Conservation (phyloP, 2,888 invertebrate species). For the Drosophila borealis region DNA sequence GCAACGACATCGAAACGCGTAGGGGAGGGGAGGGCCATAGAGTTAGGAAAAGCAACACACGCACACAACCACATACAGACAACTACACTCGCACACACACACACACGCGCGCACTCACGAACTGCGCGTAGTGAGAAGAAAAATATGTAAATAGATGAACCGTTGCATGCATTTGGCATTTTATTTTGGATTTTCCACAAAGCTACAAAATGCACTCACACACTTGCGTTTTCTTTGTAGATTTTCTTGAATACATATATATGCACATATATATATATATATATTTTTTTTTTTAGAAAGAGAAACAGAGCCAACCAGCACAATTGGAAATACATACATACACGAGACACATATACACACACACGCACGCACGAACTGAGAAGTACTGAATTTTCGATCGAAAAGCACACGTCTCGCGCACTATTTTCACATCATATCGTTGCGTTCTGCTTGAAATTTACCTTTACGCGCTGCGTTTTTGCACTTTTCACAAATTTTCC, state of each 20-base stretch:
- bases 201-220: slow-evolving; percentile 49
- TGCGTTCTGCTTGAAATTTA: slow-evolving; percentile 52
- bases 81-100: neutral
- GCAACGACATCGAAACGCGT: slow-evolving; percentile 39
- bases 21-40: slow-evolving; percentile 18
- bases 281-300: slow-evolving; percentile 52
- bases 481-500: slow-evolving; percentile 65
- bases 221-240: slow-evolving; percentile 51
- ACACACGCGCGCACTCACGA: slow-evolving; percentile 25
- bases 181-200: slow-evolving; percentile 59
- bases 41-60: slow-evolving; percentile 63
- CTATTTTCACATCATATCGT: slow-evolving; percentile 40
- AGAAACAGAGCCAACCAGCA: slow-evolving; percentile 64
- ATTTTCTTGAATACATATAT: slow-evolving; percentile 41
- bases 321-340: slow-evolving; percentile 74
- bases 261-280: slow-evolving; percentile 17
- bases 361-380: slow-evolving; percentile 44
- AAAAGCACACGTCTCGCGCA: slow-evolving; percentile 60
- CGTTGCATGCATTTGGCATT: slow-evolving; percentile 59
- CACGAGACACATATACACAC: slow-evolving; percentile 45
- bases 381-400: slow-evolving; percentile 62
- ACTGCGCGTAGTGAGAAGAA: slow-evolving; percentile 52
- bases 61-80: slow-evolving; percentile 26
- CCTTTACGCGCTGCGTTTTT: slow-evolving; percentile 59
- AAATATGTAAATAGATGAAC: slow-evolving; percentile 60